These are phyloP conservation scores for Leucophenga montana DNA, from an alignment of 2,888 invertebrate species.

Conservation along the genomic window DNA sequence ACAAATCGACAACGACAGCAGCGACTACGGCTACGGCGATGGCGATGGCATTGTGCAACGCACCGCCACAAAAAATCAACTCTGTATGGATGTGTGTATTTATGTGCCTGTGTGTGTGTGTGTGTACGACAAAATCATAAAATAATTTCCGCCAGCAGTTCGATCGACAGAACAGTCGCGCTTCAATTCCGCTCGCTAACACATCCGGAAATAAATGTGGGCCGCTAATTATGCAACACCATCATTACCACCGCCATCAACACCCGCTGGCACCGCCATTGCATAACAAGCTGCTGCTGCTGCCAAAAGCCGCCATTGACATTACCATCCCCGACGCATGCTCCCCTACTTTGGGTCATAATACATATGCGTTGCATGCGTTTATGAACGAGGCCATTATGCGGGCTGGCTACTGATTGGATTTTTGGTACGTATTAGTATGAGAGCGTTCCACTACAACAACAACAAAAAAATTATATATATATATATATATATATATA, in stretches of 20 bases:
- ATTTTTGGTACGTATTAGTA: constrained; percentile 46
- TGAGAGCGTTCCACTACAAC: constrained; percentile 18
- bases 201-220: constrained; percentile 47
- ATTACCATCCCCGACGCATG: neutral
- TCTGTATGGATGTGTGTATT: no score
- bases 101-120: no score
- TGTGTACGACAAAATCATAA: constrained; percentile 7
- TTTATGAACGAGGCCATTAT: constrained; percentile 63
- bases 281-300: no score
- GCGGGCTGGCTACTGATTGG: constrained; percentile 61
- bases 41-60: neutral
- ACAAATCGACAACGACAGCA: neutral
- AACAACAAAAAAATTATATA: no score
- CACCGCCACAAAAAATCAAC: no score
- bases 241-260: constrained; percentile 4
- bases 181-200: neutral
- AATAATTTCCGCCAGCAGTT: constrained; percentile 2
- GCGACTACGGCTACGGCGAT: neutral
- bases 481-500: no score
- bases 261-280: neutral
- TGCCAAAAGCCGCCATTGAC: neutral
- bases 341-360: neutral
- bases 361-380: constrained; percentile 36
- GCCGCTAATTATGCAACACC: constrained; percentile 56
- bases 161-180: neutral